Evolutionary conservation across 2,797 vertebrate genomes (phyloP), one percentile per base, ranked within the genome.

Genomic region (Brotula barbata): DNA sequence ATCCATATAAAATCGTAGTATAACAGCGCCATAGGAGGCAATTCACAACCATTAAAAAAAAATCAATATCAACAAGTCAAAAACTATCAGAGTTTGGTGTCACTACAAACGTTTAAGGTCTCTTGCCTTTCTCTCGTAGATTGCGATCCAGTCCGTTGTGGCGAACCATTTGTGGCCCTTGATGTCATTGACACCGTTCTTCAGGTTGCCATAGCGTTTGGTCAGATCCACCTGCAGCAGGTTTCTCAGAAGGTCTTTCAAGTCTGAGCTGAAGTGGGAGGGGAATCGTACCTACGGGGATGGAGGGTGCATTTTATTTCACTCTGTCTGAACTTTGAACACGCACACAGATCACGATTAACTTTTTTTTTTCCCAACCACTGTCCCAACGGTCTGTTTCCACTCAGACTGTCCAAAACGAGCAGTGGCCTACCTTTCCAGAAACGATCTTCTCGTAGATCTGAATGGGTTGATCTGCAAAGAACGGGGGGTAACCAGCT

Each of bases 361-460:
- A n/a, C n/a, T n/a, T n/a, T n/a, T n/a, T n/a, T n/a, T n/a, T n/a
- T n/a, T n/a, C n/a, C n/a, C n/a, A n/a, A n/a, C n/a, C n/a, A n/a
- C n/a, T n/a, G n/a, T n/a, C n/a, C n/a, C n/a, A n/a, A n/a, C n/a
- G n/a, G n/a, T 28, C 25, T 28, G 25, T 7, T 4, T 28, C 25
- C 7, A 28, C 7, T 28, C 25, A 28, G 25, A 28, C 25, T 28
- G 21, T 15, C 6, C 2, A 22, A 31, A 64, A 39, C 2, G 14
- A 63, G 45, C 6, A 2, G 3, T 11, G 8, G 14, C 89, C 76
- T 84, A 98, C 97, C 92, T 99, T 99, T 87, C 97, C 97, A 75
- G 97, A 98, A 78, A 99, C 97, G 48, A 99, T 99, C 90, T 99
- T 99, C 91, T 99, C 97, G 15, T 99, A 99, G 90, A 99, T 99